phyloP scores from a whole-genome alignment of 2,888 invertebrate species.

The Cheilosia scutellata region DNA sequence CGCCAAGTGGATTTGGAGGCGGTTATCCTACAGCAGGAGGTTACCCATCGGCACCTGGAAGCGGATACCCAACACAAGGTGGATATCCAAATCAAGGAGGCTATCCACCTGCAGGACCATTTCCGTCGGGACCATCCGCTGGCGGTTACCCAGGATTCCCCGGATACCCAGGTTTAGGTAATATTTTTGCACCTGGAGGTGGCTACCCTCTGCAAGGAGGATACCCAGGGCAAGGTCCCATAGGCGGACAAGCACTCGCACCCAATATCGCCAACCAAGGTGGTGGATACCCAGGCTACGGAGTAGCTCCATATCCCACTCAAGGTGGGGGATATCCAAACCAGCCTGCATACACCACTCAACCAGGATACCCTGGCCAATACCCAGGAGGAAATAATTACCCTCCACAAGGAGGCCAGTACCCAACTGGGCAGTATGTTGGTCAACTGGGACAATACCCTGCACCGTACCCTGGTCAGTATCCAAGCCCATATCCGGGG shows the following conservation, averaged over 20 bases:
- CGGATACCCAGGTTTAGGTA: slow-evolving; percentile 52
- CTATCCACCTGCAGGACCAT: slow-evolving; percentile 50
- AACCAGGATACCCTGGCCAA: slow-evolving; percentile 67
- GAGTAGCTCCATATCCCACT: slow-evolving; percentile 75
- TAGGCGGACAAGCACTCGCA: slow-evolving; percentile 59
- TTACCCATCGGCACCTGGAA: slow-evolving; percentile 63
- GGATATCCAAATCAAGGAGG: slow-evolving; percentile 63
- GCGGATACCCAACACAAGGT: slow-evolving; percentile 48
- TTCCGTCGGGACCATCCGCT: slow-evolving; percentile 34
- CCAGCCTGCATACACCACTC: slow-evolving; percentile 42
- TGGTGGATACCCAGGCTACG: slow-evolving; percentile 53
- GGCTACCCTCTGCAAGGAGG: slow-evolving; percentile 52
- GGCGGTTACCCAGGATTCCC: slow-evolving; percentile 59
- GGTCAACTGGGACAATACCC: slow-evolving; percentile 51
- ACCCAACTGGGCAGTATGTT: slow-evolving; percentile 69
- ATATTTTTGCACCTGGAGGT: slow-evolving; percentile 32
- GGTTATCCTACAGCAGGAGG: slow-evolving; percentile 77
- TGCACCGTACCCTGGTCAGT: slow-evolving; percentile 45
- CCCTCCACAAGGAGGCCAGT: slow-evolving; percentile 68
- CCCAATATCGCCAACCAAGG: slow-evolving; percentile 38
- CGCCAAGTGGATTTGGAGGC: slow-evolving; percentile 62
- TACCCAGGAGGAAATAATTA: slow-evolving; percentile 74
- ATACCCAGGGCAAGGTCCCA: slow-evolving; percentile 59
- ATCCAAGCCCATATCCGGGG: slow-evolving; percentile 37
- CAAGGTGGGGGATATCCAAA: slow-evolving; percentile 61